Percentiles rank a stretch among this genome's conserved stretches.
These are phyloP conservation scores for Stenotaenia linearis DNA, from an alignment of 2,888 invertebrate genomes.

Conservation along the genomic window DNA sequence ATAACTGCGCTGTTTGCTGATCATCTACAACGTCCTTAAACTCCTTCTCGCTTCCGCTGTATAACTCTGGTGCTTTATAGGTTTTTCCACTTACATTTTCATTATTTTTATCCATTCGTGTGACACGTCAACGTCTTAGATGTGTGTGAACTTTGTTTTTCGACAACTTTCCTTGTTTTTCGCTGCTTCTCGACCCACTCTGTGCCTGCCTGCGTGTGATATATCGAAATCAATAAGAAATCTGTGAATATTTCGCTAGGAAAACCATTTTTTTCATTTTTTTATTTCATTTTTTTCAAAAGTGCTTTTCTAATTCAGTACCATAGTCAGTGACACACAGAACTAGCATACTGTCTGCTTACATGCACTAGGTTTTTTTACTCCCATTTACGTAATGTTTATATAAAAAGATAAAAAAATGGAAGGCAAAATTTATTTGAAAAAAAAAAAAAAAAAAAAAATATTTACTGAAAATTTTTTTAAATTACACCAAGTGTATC, in stretches of 20 bases:
- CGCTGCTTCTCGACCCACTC: not conserved
- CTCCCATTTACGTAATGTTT: not conserved
- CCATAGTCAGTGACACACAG: not conserved
- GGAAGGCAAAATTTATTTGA: no score
- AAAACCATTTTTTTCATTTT: not conserved
- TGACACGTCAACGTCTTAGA: not conserved
- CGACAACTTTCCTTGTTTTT: not conserved
- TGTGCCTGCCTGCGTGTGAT: slow-evolving; percentile 1
- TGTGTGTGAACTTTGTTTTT: not conserved
- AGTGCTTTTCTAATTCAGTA: not conserved
- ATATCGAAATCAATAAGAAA: slow-evolving; percentile 5
- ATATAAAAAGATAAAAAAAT: not conserved
- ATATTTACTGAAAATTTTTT: not conserved
- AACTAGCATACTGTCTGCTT: not conserved
- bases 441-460: not conserved
- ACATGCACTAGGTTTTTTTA: slow-evolving; percentile 1
- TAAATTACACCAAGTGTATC: not conserved
- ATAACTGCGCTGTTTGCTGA: not conserved
- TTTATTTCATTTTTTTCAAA: not conserved
- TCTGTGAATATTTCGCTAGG: slow-evolving; percentile 4
- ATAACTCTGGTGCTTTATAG: not conserved
- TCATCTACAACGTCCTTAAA: not conserved
- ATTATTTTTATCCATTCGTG: not conserved
- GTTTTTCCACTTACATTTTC: not conserved
- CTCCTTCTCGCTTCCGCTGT: not conserved